Conservation (phyloP, 1,140 invertebrate genomes). For the Cherax destructor region DNA sequence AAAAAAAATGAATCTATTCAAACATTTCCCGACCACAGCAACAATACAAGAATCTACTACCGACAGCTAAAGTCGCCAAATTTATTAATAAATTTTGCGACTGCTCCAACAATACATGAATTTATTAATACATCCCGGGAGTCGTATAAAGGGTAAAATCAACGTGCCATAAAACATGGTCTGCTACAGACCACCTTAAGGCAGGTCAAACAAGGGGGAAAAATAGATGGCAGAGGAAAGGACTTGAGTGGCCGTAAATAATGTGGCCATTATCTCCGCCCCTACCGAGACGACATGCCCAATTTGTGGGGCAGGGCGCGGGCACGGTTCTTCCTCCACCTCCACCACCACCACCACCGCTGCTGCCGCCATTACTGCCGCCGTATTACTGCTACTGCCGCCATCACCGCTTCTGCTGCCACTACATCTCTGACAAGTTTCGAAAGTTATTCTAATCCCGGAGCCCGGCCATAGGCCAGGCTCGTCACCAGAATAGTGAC, state of each 20-base stretch:
- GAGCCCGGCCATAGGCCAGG: too few species aligned
- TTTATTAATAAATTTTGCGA: background rate
- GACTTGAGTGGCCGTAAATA: slow-evolving; percentile 63
- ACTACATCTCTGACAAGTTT: background rate
- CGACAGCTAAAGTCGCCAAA: too few species aligned
- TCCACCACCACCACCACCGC: slow-evolving; percentile 2
- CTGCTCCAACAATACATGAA: slow-evolving; percentile 30
- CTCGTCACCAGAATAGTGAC: background rate
- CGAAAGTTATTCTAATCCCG: too few species aligned
- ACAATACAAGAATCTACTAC: too few species aligned
- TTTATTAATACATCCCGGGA: slow-evolving; percentile 28
- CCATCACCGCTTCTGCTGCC: background rate
- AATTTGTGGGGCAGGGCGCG: slow-evolving; percentile 47
- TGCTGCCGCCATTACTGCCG: background rate
- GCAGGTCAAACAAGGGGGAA: background rate
- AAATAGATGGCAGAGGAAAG: slow-evolving; percentile 46
- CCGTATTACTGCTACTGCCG: background rate
- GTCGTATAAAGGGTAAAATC: slow-evolving; percentile 33
- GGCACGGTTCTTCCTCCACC: background rate
- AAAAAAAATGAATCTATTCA: too few species aligned
- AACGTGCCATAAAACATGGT: slow-evolving; percentile 33
- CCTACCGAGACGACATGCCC: slow-evolving; percentile 57
- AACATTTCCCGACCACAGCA: too few species aligned
- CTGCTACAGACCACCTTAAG: slow-evolving; percentile 15
- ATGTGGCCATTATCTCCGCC: slow-evolving; percentile 61